Percentiles rank a stretch among this genome's conserved stretches.
Evolutionary conservation across 2,797 vertebrate species (phyloP).

Genomic region (Miichthys miiuy): DNA sequence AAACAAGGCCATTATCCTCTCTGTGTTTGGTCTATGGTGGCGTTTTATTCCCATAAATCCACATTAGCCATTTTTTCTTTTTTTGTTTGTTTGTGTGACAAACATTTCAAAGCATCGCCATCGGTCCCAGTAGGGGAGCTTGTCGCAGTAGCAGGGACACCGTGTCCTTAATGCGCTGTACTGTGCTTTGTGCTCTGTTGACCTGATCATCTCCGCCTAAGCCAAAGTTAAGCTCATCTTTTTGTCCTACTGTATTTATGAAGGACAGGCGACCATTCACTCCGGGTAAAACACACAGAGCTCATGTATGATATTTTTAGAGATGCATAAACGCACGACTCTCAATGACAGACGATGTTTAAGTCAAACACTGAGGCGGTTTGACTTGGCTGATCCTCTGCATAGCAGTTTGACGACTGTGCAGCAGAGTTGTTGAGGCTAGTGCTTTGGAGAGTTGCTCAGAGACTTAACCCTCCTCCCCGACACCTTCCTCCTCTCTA

Average conservation of each 20-base stretch:
- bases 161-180: slow-evolving; percentile 58
- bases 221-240: slow-evolving; percentile 66
- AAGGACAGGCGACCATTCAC: slow-evolving; percentile 14
- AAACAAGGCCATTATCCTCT: not conserved
- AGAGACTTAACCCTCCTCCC: slow-evolving; percentile 74
- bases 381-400: slow-evolving; percentile 64
- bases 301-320: slow-evolving; percentile 26
- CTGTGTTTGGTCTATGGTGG: not conserved
- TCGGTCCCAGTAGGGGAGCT: slow-evolving; percentile 31
- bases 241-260: slow-evolving; percentile 52
- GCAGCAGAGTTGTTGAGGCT: slow-evolving; percentile 73
- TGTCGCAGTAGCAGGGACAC: slow-evolving; percentile 54
- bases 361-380: slow-evolving; percentile 35
- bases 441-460: slow-evolving; percentile 75
- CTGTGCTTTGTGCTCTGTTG: slow-evolving; percentile 63
- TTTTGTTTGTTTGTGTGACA: slow-evolving; percentile 24
- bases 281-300: not conserved
- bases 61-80: slow-evolving; percentile 9
- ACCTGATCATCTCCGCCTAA: slow-evolving; percentile 60
- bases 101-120: slow-evolving; percentile 22
- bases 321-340: not conserved
- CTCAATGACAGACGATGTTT: not conserved
- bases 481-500: slow-evolving; percentile 64
- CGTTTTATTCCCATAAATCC: slow-evolving; percentile 27
- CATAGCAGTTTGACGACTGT: slow-evolving; percentile 55